Conservation (phyloP, 92 coral and sea anemone genomes). For the Actinostola sp. region DNA sequence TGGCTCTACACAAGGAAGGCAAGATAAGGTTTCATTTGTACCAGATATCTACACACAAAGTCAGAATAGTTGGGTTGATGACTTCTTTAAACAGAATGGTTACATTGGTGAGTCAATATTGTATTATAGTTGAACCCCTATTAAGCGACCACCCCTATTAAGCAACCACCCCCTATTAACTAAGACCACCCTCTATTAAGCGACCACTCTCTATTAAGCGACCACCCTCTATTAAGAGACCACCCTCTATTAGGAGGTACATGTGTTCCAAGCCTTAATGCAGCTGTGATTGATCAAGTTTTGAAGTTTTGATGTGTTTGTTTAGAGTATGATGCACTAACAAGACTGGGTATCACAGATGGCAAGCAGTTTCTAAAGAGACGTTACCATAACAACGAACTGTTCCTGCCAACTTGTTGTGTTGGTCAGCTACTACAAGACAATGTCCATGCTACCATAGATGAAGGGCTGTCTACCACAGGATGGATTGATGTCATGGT, state of each 20-base stretch:
- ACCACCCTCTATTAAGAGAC: too few species aligned
- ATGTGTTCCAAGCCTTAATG: too few species aligned
- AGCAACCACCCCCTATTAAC: too few species aligned
- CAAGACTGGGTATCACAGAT: slow-evolving; percentile 94
- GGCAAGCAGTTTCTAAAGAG: slow-evolving; percentile 88
- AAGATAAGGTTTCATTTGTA: slow-evolving; percentile 89
- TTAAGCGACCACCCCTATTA: too few species aligned
- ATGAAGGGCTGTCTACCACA: slow-evolving; percentile 83
- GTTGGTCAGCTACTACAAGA: slow-evolving; percentile 83
- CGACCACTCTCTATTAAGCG: too few species aligned
- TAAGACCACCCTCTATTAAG: too few species aligned
- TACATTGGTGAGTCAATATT: slow-evolving; percentile 96
- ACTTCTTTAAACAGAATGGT: slow-evolving; percentile 95
- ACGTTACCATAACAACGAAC: slow-evolving; percentile 63
- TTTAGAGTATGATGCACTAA: slow-evolving; percentile 86
- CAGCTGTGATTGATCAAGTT: too few species aligned
- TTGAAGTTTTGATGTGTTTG: background rate
- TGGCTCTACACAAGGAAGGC: slow-evolving; percentile 94
- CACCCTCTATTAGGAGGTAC: too few species aligned
- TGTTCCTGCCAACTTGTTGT: slow-evolving; percentile 89
- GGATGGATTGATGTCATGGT: slow-evolving; percentile 93
- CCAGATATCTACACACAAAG: slow-evolving; percentile 92
- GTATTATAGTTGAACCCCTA: background rate
- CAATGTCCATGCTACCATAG: slow-evolving; percentile 82
- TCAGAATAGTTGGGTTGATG: slow-evolving; percentile 94